Percentiles rank a stretch among this genome's conserved stretches.
Evolutionary conservation across 2,888 invertebrate species (phyloP).

Genomic region (Lasioglossum lativentre): DNA sequence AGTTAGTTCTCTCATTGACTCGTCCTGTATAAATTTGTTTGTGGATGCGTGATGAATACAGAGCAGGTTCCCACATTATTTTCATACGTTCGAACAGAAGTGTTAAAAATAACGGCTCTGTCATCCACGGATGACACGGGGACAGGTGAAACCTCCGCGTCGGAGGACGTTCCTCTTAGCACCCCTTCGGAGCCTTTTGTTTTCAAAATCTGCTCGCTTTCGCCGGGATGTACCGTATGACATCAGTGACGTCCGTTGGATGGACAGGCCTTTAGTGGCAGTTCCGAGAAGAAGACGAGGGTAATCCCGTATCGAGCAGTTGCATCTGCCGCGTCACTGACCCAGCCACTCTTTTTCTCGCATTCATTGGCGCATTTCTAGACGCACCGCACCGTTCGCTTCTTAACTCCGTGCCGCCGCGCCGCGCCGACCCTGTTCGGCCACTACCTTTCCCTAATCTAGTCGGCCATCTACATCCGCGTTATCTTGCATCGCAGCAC

Average conservation of each 20-base stretch:
- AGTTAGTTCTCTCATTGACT: no score
- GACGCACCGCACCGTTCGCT: constrained; percentile 21
- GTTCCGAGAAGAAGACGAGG: constrained; percentile 67
- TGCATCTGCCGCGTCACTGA: constrained; percentile 81
- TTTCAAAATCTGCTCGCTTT: constrained; percentile 42
- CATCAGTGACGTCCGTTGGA: constrained; percentile 53
- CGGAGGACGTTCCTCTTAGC: neutral
- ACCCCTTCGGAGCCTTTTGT: constrained; percentile 22
- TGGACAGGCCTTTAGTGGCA: constrained; percentile 65
- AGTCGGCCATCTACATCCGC: constrained; percentile 77
- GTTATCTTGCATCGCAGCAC: constrained; percentile 81
- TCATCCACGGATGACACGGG: neutral
- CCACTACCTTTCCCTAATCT: constrained; percentile 64
- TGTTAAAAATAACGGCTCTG: neutral
- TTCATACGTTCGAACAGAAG: neutral
- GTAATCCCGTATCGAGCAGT: constrained; percentile 76
- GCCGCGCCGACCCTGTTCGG: constrained; percentile 19
- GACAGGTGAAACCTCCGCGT: neutral
- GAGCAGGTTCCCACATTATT: neutral
- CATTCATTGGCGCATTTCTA: constrained; percentile 37
- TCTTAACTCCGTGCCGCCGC: constrained; percentile 35
- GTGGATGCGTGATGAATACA: neutral
- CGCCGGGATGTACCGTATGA: constrained; percentile 39
- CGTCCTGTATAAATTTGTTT: no score
- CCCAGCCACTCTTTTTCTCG: constrained; percentile 64